Evolutionary conservation across 2,888 invertebrate genomes (phyloP).

Genomic region (Spisula solida): DNA sequence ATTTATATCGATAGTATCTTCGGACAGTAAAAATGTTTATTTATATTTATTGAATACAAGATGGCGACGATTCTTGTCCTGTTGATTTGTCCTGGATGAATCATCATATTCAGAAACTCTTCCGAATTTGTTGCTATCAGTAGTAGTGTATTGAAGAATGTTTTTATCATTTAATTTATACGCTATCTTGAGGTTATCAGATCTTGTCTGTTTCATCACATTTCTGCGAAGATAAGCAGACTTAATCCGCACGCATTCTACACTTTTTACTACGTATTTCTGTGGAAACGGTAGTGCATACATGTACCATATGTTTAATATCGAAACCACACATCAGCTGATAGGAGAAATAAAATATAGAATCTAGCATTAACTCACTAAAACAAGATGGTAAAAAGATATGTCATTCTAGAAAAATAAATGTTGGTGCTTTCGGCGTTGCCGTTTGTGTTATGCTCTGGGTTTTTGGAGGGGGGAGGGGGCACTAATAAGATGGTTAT

Average conservation of each 20-base stretch:
- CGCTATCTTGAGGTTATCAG: neutral
- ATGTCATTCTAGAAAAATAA: no score
- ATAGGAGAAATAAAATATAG: neutral
- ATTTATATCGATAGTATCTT: neutral
- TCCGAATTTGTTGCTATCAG: no score
- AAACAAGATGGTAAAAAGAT: neutral
- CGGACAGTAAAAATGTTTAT: neutral
- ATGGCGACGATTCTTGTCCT: no score
- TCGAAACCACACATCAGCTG: neutral
- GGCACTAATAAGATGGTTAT: no score
- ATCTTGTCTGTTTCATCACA: neutral
- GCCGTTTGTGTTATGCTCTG: no score
- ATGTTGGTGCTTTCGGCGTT: no score
- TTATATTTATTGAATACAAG: neutral
- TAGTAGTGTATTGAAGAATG: neutral
- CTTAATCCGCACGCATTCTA: neutral
- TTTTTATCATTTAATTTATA: neutral
- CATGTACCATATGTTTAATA: neutral
- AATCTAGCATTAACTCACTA: neutral
- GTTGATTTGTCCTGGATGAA: no score
- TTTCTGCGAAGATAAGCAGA: constrained; percentile 7
- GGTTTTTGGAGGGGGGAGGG: no score
- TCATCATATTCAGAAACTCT: no score
- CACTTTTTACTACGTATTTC: constrained; percentile 14
- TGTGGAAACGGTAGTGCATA: neutral